phyloP scores from a whole-genome alignment of 1,140 invertebrate species.

The Eulimnadia texana region DNA sequence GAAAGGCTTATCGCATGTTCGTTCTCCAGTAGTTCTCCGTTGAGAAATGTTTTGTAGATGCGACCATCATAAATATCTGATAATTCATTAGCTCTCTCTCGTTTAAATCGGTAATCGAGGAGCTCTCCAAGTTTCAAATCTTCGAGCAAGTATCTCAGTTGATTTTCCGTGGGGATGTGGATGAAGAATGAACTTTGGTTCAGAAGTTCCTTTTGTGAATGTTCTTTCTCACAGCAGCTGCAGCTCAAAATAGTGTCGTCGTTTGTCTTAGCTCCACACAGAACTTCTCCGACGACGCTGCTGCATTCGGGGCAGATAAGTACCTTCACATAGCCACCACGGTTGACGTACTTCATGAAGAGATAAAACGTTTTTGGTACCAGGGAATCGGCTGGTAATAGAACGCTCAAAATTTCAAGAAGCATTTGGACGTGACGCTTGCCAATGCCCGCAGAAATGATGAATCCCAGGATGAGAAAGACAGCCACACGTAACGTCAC shows the following conservation, averaged over 20 bases:
- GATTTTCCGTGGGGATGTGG: not conserved
- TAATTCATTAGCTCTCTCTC: not conserved
- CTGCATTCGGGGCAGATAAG: not conserved
- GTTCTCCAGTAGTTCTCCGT: not conserved
- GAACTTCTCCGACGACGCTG: not conserved
- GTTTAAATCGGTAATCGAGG: not conserved
- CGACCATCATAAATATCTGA: not conserved
- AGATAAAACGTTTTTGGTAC: not conserved
- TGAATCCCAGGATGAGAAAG: not conserved
- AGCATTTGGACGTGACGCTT: not conserved
- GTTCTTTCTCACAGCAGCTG: not conserved
- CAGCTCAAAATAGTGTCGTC: not conserved
- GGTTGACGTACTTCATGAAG: not conserved
- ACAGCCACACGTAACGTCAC: too few relatives aligned
- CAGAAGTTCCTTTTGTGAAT: not conserved
- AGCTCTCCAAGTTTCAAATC: not conserved
- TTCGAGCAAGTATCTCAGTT: not conserved
- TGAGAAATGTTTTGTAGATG: not conserved
- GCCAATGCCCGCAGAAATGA: not conserved
- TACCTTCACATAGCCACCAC: not conserved
- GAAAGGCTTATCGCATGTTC: not conserved
- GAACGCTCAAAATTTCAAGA: not conserved
- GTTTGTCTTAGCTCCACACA: not conserved
- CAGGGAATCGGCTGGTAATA: not conserved
- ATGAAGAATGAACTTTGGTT: not conserved